Conservation (phyloP, 2,888 invertebrate species). For the Microdon myrmicae region DNA sequence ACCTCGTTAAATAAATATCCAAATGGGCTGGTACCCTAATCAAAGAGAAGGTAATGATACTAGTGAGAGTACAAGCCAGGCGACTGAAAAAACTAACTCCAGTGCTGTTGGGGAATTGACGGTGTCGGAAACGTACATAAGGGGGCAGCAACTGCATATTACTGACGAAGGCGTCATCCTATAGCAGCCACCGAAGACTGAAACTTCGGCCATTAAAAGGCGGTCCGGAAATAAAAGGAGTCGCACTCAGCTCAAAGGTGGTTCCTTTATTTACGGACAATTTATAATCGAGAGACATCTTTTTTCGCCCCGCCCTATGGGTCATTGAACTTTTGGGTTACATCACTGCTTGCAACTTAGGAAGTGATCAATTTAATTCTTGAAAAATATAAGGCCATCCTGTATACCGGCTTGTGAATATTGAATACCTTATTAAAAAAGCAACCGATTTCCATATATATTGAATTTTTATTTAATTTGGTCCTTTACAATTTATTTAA, state of each 20-base stretch:
- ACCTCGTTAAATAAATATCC: constrained; percentile 61
- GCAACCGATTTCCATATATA: constrained; percentile 78
- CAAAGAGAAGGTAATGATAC: constrained; percentile 59
- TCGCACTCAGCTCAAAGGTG: constrained; percentile 75
- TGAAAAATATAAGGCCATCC: constrained; percentile 86
- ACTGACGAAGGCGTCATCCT: constrained; percentile 70
- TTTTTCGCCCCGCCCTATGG: constrained; percentile 85
- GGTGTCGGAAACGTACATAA: constrained; percentile 57
- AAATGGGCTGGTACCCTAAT: constrained; percentile 65
- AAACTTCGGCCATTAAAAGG: constrained; percentile 76
- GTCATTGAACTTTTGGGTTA: constrained; percentile 84
- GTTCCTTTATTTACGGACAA: constrained; percentile 87
- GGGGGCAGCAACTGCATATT: constrained; percentile 56
- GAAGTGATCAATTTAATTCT: constrained; percentile 79
- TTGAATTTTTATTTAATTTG: constrained; percentile 81
- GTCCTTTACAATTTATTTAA: too few species aligned
- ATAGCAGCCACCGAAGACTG: constrained; percentile 68
- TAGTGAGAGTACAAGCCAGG: constrained; percentile 59
- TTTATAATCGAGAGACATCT: constrained; percentile 85
- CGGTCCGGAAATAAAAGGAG: constrained; percentile 75
- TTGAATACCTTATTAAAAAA: too few species aligned
- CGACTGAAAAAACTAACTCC: constrained; percentile 54
- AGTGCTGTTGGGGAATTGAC: constrained; percentile 54
- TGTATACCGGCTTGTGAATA: too few species aligned
- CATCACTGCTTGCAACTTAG: constrained; percentile 78